These are phyloP conservation scores for Apodemia hepburni DNA, from an alignment of 2,888 invertebrate genomes.

Conservation along the genomic window DNA sequence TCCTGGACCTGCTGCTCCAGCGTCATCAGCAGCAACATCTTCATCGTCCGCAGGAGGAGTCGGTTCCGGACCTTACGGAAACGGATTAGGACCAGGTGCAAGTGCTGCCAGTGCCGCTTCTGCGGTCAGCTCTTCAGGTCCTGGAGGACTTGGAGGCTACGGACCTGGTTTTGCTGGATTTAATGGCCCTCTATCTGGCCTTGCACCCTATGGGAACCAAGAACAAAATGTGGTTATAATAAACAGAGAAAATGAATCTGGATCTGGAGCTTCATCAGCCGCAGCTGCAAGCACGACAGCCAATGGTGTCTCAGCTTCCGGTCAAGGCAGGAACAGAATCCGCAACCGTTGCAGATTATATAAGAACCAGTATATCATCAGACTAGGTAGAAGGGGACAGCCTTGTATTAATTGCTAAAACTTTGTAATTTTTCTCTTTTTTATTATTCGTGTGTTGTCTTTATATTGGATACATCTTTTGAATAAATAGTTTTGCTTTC, in stretches of 20 bases:
- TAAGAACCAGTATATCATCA: slow-evolving; percentile 51
- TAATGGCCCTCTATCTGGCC: background rate
- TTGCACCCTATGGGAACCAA: too few relatives aligned
- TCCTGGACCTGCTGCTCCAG: slow-evolving; percentile 1
- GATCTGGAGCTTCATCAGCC: background rate
- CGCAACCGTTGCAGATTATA: slow-evolving; percentile 50
- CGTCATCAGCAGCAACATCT: background rate
- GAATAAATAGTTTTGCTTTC: slow-evolving; percentile 49
- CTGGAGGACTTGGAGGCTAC: too few relatives aligned
- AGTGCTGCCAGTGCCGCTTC: slow-evolving; percentile 3
- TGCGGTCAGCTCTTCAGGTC: too few relatives aligned
- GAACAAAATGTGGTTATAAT: too few relatives aligned
- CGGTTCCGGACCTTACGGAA: background rate
- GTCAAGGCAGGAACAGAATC: slow-evolving; percentile 38
- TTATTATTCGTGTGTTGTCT: slow-evolving; percentile 24
- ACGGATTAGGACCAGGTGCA: slow-evolving; percentile 1
- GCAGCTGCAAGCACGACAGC: slow-evolving; percentile 18
- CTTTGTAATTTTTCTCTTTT: slow-evolving; percentile 22
- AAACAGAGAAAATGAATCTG: background rate
- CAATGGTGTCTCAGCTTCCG: background rate
- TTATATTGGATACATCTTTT: slow-evolving; percentile 54
- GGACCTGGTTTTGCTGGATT: too few relatives aligned
- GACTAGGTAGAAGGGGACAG: slow-evolving; percentile 44
- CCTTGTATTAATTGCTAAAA: slow-evolving; percentile 52
- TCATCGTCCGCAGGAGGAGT: background rate